Percentiles rank a stretch among this genome's conserved stretches.
phyloP scores from a whole-genome alignment of 2,113 vertebrate species.

The Gnathonemus echidnorhynchus region DNA sequence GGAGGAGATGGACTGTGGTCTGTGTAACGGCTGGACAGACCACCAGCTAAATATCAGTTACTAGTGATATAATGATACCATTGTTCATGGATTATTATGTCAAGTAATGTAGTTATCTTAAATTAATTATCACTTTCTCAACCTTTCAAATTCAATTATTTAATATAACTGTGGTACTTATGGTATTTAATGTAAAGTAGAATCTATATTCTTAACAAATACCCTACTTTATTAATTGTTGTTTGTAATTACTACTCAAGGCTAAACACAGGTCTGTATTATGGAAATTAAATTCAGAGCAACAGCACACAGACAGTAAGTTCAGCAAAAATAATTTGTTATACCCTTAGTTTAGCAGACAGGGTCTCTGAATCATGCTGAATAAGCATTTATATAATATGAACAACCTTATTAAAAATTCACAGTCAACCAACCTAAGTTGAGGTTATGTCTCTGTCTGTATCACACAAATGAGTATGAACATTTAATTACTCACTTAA shows the following conservation, averaged over 20 bases:
- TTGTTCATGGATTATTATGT: conserved; percentile 5
- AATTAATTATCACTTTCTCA: conserved; percentile 4
- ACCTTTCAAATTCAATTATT: neutral
- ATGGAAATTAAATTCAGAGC: neutral
- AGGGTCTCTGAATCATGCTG: neutral
- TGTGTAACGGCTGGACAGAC: neutral
- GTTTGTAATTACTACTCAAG: neutral
- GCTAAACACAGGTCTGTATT: neutral
- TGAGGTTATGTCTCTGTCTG: neutral
- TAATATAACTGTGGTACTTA: neutral
- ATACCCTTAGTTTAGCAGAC: neutral
- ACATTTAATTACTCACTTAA: neutral
- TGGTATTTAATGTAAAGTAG: neutral
- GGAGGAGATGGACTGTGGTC: neutral
- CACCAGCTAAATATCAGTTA: neutral
- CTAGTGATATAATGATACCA: neutral
- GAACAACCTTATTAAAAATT: neutral
- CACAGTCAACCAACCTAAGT: neutral
- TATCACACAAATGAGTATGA: neutral
- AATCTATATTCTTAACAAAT: neutral
- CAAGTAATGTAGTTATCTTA: conserved; percentile 2
- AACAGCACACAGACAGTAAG: neutral
- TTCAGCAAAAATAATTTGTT: neutral
- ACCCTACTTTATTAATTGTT: neutral
- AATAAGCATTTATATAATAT: neutral